phyloP scores from a whole-genome alignment of 2,113 vertebrate species.

The Grammomys dolichurus region DNA sequence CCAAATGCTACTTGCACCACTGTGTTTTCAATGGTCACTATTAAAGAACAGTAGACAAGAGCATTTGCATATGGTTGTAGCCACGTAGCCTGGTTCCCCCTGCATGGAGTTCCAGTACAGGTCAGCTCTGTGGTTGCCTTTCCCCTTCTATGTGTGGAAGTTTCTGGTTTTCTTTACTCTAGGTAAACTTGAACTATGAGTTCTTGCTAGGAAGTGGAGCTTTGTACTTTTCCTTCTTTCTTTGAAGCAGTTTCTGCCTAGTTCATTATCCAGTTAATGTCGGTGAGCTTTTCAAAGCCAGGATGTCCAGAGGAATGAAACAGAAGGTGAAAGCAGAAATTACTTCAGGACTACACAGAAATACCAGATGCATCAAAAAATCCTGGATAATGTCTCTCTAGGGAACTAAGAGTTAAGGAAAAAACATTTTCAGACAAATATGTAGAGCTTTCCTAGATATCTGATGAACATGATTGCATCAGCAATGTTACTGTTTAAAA shows the following conservation, averaged over 20 bases:
- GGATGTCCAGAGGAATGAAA: background rate
- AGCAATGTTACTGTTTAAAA: background rate
- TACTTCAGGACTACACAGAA: background rate
- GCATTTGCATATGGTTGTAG: conserved; percentile 65
- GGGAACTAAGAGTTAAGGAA: background rate
- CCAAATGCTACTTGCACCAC: conserved; percentile 96
- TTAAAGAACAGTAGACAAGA: conserved; percentile 91
- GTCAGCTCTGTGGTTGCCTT: conserved; percentile 81
- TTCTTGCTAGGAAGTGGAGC: conserved; percentile 84
- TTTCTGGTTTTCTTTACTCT: conserved; percentile 86
- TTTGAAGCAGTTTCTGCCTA: conserved; percentile 81
- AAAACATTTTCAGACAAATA: background rate
- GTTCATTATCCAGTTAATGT: conserved; percentile 82
- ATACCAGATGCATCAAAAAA: background rate
- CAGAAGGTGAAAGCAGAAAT: background rate
- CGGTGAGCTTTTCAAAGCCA: conserved; percentile 80
- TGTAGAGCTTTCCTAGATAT: background rate
- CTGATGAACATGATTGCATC: background rate
- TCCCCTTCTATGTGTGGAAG: conserved; percentile 84
- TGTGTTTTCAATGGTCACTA: conserved; percentile 99
- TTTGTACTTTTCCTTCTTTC: conserved; percentile 82
- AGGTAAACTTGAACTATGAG: conserved; percentile 87
- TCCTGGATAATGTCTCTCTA: background rate
- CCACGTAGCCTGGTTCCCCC: conserved; percentile 88
- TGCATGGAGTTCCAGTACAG: conserved; percentile 88